These are phyloP conservation scores for Patagioenas fasciata DNA, from an alignment of 2,113 vertebrate species.

Conservation along the genomic window DNA sequence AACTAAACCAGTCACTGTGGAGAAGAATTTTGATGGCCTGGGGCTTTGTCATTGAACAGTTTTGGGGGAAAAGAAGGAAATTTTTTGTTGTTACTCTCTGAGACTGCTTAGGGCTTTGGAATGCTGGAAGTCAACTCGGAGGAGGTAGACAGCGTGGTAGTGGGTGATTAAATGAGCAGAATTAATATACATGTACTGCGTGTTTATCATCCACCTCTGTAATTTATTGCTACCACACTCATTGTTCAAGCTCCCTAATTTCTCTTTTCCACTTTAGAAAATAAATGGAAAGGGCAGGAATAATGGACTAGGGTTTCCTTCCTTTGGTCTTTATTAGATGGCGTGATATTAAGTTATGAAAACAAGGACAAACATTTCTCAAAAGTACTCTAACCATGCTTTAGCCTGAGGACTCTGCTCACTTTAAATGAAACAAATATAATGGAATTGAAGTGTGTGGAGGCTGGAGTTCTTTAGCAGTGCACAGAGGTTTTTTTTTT, in stretches of 20 bases:
- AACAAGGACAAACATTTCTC: neutral
- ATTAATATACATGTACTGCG: neutral
- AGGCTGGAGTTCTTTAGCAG: neutral
- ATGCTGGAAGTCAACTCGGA: neutral
- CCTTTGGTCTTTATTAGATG: neutral
- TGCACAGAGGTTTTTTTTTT: neutral
- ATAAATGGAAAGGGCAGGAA: neutral
- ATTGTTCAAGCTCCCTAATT: neutral
- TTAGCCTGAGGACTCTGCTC: neutral
- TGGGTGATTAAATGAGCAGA: slow-evolving; percentile 16
- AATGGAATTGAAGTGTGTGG: slow-evolving; percentile 15
- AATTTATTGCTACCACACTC: neutral
- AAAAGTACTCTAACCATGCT: neutral
- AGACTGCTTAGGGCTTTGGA: slow-evolving; percentile 4
- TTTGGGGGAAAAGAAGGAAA: neutral
- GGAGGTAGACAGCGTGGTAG: neutral
- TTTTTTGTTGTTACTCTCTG: neutral
- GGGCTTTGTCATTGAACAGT: neutral
- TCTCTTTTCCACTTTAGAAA: neutral
- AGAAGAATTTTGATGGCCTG: neutral
- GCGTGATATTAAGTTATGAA: neutral
- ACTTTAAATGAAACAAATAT: slow-evolving; percentile 15
- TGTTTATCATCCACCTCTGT: neutral
- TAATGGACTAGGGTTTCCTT: neutral
- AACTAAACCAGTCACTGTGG: neutral